Base-by-base conservation (phyloP, 2,888 invertebrate species). In the Epinotia brunnichana region DNA sequence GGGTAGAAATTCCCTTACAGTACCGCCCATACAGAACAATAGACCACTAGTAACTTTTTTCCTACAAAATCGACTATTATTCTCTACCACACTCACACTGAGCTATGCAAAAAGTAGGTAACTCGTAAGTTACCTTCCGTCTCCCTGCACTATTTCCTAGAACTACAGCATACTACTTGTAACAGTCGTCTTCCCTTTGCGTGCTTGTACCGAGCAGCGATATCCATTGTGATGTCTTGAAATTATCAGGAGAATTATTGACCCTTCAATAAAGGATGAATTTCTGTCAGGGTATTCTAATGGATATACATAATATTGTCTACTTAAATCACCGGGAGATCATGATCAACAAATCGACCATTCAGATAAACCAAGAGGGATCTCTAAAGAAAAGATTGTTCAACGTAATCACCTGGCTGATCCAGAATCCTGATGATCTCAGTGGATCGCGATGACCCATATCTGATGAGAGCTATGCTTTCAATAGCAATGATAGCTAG, bases 401-500 rank as follows among this genome's bases (percentile, higher is more conserved):
- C 48, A 7, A 48, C n/a, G 2, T 48, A 5, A n/a, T n/a, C 7
- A 48, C 7, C 48, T 48, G 48, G 15, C 48, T 48, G 48, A 48
- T 48, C 48, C 48, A n/a, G 48, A 48, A 48, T 48, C 48, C 48
- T 48, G 48, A 48, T 48, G 48, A n/a, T 48, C n/a, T 48, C 48
- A 48, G n/a, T 48, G n/a, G n/a, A 4, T 48, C 0, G 48, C 48
- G 48, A n/a, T 48, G n/a, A 48, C 48, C 48, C 48, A 48, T 48
- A 48, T 48, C 48, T 48, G 48, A 48, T 48, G 48, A 29, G 41
- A 13, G 24, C 60, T 39, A 39, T 24, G 62, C 62, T 17, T 29
- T 44, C n/a, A 44, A 48, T 48, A 48, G 67, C 59, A 29, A 59
- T 67, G 67, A 68, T 44, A 48, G 9, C 29, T 48, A 17, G 53